Conservation (phyloP, 2,113 vertebrate genomes). For the Aspiorhynchus laticeps region DNA sequence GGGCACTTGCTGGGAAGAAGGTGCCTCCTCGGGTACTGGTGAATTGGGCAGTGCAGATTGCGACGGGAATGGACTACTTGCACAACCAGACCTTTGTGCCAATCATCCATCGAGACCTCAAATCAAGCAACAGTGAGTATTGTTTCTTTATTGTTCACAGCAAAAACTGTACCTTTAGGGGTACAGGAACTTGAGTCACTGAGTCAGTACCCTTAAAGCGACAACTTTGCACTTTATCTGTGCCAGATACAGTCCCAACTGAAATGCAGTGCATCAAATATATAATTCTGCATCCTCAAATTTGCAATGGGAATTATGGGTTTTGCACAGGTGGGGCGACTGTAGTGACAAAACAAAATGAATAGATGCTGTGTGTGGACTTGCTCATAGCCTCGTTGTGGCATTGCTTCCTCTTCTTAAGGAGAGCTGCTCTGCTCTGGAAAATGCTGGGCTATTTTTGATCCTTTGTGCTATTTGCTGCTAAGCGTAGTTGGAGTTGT, state of each 20-base stretch:
- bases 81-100: conserved; percentile 87
- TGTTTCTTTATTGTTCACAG: neutral
- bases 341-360: neutral
- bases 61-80: conserved; percentile 90
- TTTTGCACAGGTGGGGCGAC: conserved; percentile 14
- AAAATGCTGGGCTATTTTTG: conserved; percentile 78
- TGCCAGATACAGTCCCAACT: neutral
- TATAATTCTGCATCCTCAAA: neutral
- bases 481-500: conserved; percentile 76
- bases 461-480: conserved; percentile 80
- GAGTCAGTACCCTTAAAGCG: neutral
- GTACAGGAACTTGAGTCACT: neutral
- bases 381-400: conserved; percentile 24
- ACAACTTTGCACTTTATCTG: neutral
- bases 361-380: conserved; percentile 16
- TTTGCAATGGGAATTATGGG: neutral
- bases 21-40: conserved; percentile 88
- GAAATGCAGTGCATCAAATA: neutral
- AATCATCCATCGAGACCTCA: conserved; percentile 91
- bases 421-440: conserved; percentile 74
- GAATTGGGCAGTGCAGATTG: conserved; percentile 92
- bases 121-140: conserved; percentile 93
- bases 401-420: conserved; percentile 60
- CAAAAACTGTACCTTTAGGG: neutral
- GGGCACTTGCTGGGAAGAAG: conserved; percentile 85